Evolutionary conservation across 2,797 vertebrate species (phyloP), one percentile per base, ranked within the genome.

Genomic region (Lithobates pipiens): DNA sequence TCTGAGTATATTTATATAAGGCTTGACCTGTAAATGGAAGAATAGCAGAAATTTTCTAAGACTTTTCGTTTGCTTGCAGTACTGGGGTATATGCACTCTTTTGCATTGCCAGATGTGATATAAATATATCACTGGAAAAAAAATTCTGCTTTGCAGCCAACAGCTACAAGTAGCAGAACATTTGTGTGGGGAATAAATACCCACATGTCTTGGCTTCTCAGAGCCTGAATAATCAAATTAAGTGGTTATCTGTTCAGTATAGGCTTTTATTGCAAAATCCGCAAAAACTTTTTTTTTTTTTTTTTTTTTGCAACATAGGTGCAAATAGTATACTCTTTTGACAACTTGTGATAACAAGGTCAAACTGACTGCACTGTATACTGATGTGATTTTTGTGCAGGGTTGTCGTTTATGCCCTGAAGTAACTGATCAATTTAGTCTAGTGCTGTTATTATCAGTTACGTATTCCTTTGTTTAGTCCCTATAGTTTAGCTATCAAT

Each of bases 41-140:
- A 15, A 44, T 61, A 11, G 25, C 73, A 54, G 50, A 3, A 18
- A 18, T 54, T 54, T 54, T 54, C 50, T 1, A 29, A 29, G 50
- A 10, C n/a, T 9, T 75, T 25, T 54, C 44, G 46, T 16, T 36
- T 27, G 21, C 32, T 23, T 77, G 23, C 25, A n/a, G 32, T 63
- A 25, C 18, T 77, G 23, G 36, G 32, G 15, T 54, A 13, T 54
- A 54, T 50, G 50, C 4, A 16, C 15, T 54, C 5, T 65, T 61
- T 36, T 65, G 25, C 76, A 36, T 36, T 36, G 13, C 57, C 34
- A 65, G 76, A 77, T 77, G 57, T 65, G 76, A 77, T 77, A 57
- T 77, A 65, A 36, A 65, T 65, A 57, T 63, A 13, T 63, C 18
- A n/a, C 42, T 77, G 76, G 34, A 77, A 65, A 65, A 39, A 39